These are phyloP conservation scores for Salticus scenicus DNA, from an alignment of 2,888 invertebrate genomes.

Conservation along the genomic window DNA sequence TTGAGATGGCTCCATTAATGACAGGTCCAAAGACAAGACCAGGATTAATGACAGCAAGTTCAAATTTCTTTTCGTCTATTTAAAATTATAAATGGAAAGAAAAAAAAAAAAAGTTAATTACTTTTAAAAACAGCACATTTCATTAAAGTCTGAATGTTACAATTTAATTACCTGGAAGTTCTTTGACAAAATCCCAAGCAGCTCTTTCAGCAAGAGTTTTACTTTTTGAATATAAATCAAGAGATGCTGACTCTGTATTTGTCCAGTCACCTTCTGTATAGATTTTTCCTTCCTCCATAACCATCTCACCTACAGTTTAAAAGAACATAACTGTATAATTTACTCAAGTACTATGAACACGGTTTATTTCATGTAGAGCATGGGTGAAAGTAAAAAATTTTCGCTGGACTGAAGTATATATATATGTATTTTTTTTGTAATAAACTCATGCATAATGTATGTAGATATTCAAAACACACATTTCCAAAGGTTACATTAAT, in stretches of 20 bases:
- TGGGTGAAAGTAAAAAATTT: no score
- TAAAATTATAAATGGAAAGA: background rate
- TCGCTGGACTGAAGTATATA: no score
- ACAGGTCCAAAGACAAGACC: slow-evolving; percentile 78
- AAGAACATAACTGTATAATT: no score
- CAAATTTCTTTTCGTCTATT: slow-evolving; percentile 76
- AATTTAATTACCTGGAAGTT: slow-evolving; percentile 75
- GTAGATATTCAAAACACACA: no score
- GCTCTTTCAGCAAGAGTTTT: slow-evolving; percentile 79
- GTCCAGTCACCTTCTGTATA: slow-evolving; percentile 77
- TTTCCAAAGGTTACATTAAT: no score
- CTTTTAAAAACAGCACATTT: background rate
- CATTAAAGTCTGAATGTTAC: background rate
- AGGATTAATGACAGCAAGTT: slow-evolving; percentile 78
- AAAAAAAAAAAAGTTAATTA: background rate
- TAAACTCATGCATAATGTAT: no score
- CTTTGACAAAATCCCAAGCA: slow-evolving; percentile 79
- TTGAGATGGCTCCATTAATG: slow-evolving; percentile 72
- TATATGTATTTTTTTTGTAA: no score
- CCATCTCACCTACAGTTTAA: slow-evolving; percentile 70
- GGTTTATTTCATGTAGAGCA: no score
- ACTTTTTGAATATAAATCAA: slow-evolving; percentile 76
- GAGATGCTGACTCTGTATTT: slow-evolving; percentile 72
- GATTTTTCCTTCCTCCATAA: slow-evolving; percentile 74
- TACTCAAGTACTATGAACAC: no score